These are phyloP conservation scores for Seriola rivoliana DNA, from an alignment of 2,113 vertebrate species.

Conservation along the genomic window DNA sequence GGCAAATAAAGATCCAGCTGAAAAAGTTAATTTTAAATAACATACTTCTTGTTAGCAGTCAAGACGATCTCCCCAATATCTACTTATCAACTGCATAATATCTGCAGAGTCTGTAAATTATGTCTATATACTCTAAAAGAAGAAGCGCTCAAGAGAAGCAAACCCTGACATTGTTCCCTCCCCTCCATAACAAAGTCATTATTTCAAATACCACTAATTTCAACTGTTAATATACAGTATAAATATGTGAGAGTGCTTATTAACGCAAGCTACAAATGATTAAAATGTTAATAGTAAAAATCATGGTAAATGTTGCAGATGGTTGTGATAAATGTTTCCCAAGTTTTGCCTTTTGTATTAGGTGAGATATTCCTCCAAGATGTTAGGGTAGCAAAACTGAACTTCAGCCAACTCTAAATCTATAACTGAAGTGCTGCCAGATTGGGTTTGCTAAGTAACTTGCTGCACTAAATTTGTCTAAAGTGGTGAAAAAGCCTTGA, in stretches of 20 bases:
- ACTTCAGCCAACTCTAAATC: neutral
- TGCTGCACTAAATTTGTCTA: constrained; percentile 18
- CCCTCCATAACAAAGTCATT: too few relatives aligned
- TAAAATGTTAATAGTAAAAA: neutral
- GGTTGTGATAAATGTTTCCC: neutral
- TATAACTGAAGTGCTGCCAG: constrained; percentile 16
- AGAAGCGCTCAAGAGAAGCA: too few relatives aligned
- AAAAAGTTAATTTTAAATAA: neutral
- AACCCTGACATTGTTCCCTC: too few relatives aligned
- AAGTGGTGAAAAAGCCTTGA: neutral
- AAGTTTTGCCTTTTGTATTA: neutral
- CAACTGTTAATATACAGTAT: neutral
- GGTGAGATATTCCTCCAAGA: neutral
- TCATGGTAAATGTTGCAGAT: neutral
- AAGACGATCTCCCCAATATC: too few relatives aligned
- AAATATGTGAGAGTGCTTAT: too few relatives aligned
- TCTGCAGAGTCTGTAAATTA: neutral
- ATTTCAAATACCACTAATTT: neutral
- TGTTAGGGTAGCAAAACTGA: neutral
- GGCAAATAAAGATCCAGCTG: neutral
- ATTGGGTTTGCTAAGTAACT: constrained; percentile 9
- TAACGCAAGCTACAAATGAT: neutral
- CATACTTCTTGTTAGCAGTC: neutral
- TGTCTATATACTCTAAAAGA: neutral
- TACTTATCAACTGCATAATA: neutral